Percentiles rank a stretch among this genome's conserved stretches.
phyloP scores from a whole-genome alignment of 1,140 invertebrate species.

The Stegodyphus mimosarum region DNA sequence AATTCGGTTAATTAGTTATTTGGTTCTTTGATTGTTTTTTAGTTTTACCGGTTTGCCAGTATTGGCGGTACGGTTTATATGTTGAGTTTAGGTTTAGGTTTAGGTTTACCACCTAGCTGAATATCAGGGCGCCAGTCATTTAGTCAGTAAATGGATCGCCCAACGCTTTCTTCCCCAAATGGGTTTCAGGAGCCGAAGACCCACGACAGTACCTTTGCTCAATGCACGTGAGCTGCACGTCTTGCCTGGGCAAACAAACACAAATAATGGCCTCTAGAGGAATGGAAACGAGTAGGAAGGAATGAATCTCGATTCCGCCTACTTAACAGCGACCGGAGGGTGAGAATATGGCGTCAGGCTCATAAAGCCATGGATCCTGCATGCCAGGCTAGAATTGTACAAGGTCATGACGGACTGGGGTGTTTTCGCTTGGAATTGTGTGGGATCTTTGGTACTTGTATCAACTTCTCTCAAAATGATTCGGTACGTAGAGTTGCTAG shows the following conservation, averaged over 20 bases:
- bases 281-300: slow-evolving; percentile 14
- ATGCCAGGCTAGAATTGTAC: not conserved
- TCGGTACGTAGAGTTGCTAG: not conserved
- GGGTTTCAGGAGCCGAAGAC: not conserved
- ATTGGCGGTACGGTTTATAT: no score
- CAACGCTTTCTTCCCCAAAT: not conserved
- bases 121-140: not conserved
- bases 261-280: not conserved
- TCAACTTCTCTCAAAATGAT: not conserved
- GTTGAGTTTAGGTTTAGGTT: no score
- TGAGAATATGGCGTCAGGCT: not conserved
- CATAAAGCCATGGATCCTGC: not conserved
- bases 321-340: not conserved
- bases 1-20: no score
- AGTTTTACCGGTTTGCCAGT: no score
- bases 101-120: not conserved
- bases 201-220: not conserved
- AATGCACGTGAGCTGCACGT: not conserved
- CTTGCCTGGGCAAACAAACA: not conserved
- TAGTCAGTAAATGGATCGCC: not conserved
- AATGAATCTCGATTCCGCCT: not conserved
- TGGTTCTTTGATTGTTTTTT: no score
- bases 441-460: not conserved
- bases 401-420: not conserved
- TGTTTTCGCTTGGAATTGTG: not conserved